Evolutionary conservation across 2,888 invertebrate genomes (phyloP), one percentile per base, ranked within the genome.

Genomic region (Hypomecis punctinalis): DNA sequence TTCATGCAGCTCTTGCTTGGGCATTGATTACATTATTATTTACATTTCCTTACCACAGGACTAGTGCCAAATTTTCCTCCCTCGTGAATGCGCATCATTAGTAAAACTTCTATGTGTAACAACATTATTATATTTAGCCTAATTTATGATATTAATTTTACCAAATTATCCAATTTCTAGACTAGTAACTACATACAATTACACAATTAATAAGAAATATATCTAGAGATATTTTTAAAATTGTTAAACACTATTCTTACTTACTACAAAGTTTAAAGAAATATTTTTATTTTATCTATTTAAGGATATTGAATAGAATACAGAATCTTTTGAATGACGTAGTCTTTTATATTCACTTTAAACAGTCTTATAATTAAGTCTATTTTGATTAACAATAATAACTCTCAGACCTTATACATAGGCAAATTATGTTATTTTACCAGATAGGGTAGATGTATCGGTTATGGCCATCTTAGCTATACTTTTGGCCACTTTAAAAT

Each of bases 311-410:
- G 0, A 49, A 43, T 47, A 51, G 37, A 51, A 5, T 11, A 52
- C 33, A 39, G 13, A 51, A 8, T n/a, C 0, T 36, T 51, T 51
- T 39, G 13, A 13, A 39, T 4, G 8, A 23, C 0, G 8, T 42
- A 53, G 53, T 54, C 43, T 54, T 54, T n/a, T 35, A 52, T 23
- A 43, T 35, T 42, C n/a, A 35, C 33, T 23, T 36, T 6, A 9
- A 23, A 54, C 54, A 54, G 54, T 54, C 54, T 54, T 54, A 42
- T 54, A 11, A 36, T 35, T 54, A 54, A 54, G 54, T 54, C 54
- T 54, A 43, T 45, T 35, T 43, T 35, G 23, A 42, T 43, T 35
- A 13, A n/a, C 23, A 23, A 40, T 8, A 33, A 9, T 23, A 43
- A 43, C 35, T 7, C 8, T 43, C 54, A 54, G 43, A 43, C 54